Evolutionary conservation across 2,888 invertebrate genomes (phyloP).

Genomic region (Drosophila vallismaia): DNA sequence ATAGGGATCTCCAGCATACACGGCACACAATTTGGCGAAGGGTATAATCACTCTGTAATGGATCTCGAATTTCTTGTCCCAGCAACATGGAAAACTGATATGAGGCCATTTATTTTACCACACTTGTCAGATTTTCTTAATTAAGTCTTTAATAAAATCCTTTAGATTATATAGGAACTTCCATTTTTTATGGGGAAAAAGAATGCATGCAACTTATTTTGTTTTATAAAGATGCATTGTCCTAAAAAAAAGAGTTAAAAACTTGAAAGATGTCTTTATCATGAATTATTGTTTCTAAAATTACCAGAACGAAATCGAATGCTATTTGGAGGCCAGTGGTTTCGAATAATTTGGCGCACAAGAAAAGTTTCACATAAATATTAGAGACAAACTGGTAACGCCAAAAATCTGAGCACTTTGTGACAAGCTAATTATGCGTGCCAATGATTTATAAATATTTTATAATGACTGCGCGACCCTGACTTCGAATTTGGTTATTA

Average conservation of each 20-base stretch:
- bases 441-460: slow-evolving; percentile 83
- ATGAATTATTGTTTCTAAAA: too few species aligned
- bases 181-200: too few species aligned
- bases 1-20: slow-evolving; percentile 5
- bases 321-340: too few species aligned
- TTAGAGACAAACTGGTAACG: slow-evolving; percentile 23
- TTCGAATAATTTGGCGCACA: not conserved
- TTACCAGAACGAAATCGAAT: too few species aligned
- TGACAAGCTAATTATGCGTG: slow-evolving; percentile 83
- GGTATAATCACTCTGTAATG: slow-evolving; percentile 47
- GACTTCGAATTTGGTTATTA: slow-evolving; percentile 45
- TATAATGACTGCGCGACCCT: slow-evolving; percentile 60
- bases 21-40: slow-evolving; percentile 7
- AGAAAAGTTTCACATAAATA: slow-evolving; percentile 9
- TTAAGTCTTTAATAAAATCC: not conserved
- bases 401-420: slow-evolving; percentile 78
- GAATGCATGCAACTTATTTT: too few species aligned
- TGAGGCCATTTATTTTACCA: not conserved
- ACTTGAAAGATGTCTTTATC: too few species aligned
- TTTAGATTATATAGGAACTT: not conserved
- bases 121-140: not conserved
- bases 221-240: too few species aligned
- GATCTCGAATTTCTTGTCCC: not conserved
- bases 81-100: not conserved
- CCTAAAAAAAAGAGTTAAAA: too few species aligned